Base-by-base conservation (phyloP, 2,797 vertebrate species). In the Smutsia gigantea region DNA sequence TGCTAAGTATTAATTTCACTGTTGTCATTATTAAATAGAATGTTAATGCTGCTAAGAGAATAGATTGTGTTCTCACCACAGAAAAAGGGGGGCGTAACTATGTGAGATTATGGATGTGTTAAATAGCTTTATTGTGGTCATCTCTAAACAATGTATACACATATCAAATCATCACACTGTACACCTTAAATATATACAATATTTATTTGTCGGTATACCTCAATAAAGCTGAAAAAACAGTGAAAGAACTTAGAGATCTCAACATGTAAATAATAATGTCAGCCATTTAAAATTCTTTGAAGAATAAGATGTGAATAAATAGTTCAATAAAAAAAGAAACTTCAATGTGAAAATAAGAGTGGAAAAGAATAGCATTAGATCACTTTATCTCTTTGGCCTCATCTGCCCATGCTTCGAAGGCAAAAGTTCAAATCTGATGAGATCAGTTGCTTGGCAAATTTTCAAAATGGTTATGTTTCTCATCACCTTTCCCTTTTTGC, bases 391-490 rank as follows among this genome's bases (percentile, higher is more conserved):
- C 27, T 90, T 86, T 92, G 25, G 19, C 94, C 29, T 91, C 39
- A 84, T 82, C 51, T 78, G 53, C 74, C 95, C 55, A 82, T 82
- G 4, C 55, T 92, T 95, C 92, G 95, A 90, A 97, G 46, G 66
- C 68, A 92, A n/a, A 92, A 71, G 53, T 87, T 97, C 46, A 91
- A 77, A 86, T 59, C 57, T 86, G 37, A 78, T 93, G 83, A 88
- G 17, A 93, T 79, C 46, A 93, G 31, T 96, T 96, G 81, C 77
- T 91, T 95, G 92, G 42, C 64, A 93, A 86, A 69, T 91, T 94
- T 88, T 97, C 74, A 92, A 37, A 93, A 68, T 79, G 68, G 11
- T 87, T 77, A 25, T 95, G 75, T 78, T 92, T 95, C 49, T 63
- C 69, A 93, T 93, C 21, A 90, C 19, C 71, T 96, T 85, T 87